Evolutionary conservation across 1,140 invertebrate genomes (phyloP), one percentile per base, ranked within the genome.

Genomic region (Megalonaias nervosa): DNA sequence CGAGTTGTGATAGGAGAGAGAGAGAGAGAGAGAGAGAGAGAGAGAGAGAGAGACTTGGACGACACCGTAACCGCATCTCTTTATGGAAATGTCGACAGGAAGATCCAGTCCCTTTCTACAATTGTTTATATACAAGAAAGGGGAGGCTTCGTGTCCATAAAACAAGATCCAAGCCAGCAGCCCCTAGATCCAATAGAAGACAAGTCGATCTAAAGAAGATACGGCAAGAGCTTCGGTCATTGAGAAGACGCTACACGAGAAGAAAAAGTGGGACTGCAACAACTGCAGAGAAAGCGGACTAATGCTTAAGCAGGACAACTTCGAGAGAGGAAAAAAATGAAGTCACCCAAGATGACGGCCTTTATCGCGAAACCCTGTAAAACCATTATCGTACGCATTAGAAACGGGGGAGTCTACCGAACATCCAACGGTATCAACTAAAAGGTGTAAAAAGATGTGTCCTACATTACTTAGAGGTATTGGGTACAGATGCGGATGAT

Each of bases 381-480:
- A 16, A 31, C 16, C 17, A 2, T 60, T 61, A 70, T 26, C 65
- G 57, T 16, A n/a, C 55, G 58, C 17, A 60, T 71, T 71, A 48
- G 68, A 72, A 23, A 11, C 65, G 17, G 21, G 48, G 13, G 65
- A 71, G 2, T 19, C 71, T 59, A 60, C n/a, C 67, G 55, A 61
- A 71, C 62, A 21, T 65, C 75, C 5, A 75, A 69, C 59, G 68
- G 68, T 19, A 75, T 75, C 21, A 59, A 56, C 56, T 78, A 77
- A 12, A 72, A 57, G 61, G 78, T 80, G 12, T 72, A 76, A 17
- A 80, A 76, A 1, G 74, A 76, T 58, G 79, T 19, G 79, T 19
- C 74, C 70, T 23, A 65, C 64, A 14, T 23, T 76, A n/a, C 31
- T 75, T 16, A 38, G n/a, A 66, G 48, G 65, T 64, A 55, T 60